These are phyloP conservation scores for Pampus argenteus DNA, from an alignment of 2,797 vertebrate genomes.

Conservation along the genomic window DNA sequence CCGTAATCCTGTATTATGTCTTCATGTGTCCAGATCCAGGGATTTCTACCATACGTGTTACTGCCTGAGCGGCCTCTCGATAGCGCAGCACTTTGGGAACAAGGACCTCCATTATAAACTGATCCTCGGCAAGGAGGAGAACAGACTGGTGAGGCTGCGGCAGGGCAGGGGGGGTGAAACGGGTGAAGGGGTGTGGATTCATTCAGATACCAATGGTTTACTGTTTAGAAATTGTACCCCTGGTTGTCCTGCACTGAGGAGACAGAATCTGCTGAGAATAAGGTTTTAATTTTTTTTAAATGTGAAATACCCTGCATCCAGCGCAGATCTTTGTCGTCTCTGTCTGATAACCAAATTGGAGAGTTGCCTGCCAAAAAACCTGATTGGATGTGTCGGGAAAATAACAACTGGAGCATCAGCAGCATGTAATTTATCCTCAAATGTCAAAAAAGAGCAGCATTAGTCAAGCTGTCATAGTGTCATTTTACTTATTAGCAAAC, in stretches of 20 bases:
- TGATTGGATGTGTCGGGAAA: not conserved
- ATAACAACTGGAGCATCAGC: too few species aligned
- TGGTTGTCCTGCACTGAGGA: not conserved
- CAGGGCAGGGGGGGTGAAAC: not conserved
- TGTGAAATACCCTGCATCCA: not conserved
- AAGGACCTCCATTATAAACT: slow-evolving; percentile 88
- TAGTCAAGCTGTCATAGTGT: not conserved
- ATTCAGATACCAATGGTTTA: not conserved
- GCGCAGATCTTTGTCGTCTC: not conserved
- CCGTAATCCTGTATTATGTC: not conserved
- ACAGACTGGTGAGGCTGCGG: slow-evolving; percentile 89
- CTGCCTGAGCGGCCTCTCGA: slow-evolving; percentile 94
- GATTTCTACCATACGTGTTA: slow-evolving; percentile 99
- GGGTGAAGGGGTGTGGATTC: not conserved
- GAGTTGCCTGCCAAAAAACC: too few species aligned
- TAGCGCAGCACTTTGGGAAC: slow-evolving; percentile 96
- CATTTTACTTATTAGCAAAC: not conserved
- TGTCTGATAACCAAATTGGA: not conserved
- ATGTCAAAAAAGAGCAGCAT: not conserved
- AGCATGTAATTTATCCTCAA: too few species aligned
- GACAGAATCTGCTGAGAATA: not conserved
- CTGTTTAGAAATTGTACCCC: too few species aligned
- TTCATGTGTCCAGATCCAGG: slow-evolving; percentile 85
- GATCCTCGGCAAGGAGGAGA: slow-evolving; percentile 90
- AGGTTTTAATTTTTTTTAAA: not conserved